These are phyloP conservation scores for Galeopterus variegatus DNA, from an alignment of 2,113 vertebrate species.

Conservation along the genomic window DNA sequence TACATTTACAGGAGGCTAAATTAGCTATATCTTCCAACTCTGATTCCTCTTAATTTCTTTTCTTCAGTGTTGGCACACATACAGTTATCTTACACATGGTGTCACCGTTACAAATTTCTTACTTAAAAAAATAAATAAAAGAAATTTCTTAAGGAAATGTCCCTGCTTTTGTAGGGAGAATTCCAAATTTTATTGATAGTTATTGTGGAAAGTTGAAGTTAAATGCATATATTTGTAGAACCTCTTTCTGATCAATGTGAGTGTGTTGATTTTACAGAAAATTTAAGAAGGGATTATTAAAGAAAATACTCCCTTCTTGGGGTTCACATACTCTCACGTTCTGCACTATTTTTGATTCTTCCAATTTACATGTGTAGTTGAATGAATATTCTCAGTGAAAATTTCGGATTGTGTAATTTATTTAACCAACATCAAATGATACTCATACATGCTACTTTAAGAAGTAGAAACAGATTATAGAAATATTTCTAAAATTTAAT, in stretches of 20 bases:
- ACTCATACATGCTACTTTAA: not conserved
- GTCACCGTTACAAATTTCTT: not conserved
- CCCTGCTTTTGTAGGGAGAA: not conserved
- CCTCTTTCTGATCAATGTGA: not conserved
- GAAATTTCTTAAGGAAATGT: not conserved
- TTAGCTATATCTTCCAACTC: not conserved
- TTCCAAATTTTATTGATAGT: not conserved
- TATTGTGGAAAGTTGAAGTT: not conserved
- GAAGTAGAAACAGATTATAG: not conserved
- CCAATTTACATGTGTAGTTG: not conserved
- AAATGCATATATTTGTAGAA: not conserved
- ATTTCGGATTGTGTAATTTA: not conserved
- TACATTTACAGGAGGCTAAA: not conserved
- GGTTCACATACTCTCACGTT: not conserved
- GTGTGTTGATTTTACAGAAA: not conserved
- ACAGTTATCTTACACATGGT: accelerated
- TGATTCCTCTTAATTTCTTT: not conserved
- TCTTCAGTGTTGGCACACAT: not conserved
- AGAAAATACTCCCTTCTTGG: not conserved
- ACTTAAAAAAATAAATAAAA: not conserved
- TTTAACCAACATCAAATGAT: not conserved
- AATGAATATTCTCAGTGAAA: not conserved
- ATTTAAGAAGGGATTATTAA: not conserved
- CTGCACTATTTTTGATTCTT: conserved; percentile 24
- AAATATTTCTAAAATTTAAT: conserved; percentile 8